Evolutionary conservation across 2,113 vertebrate genomes (phyloP).

Genomic region (Lepidothrix coronata): DNA sequence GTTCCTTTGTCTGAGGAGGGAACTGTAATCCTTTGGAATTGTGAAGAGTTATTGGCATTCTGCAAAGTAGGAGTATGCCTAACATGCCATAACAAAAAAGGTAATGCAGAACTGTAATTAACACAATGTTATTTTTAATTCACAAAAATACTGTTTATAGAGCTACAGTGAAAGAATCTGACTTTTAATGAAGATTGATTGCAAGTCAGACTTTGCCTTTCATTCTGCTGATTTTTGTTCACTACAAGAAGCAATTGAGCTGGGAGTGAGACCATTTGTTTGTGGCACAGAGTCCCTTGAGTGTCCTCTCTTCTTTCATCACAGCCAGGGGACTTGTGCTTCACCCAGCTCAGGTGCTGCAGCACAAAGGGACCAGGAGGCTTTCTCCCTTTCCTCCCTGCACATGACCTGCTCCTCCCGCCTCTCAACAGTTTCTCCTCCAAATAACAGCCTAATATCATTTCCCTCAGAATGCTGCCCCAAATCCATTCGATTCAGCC

Average conservation of each 20-base stretch:
- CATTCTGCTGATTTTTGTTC: slow-evolving; percentile 15
- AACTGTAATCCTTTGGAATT: slow-evolving; percentile 37
- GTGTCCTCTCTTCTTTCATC: not conserved
- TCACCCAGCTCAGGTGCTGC: not conserved
- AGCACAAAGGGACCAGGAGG: not conserved
- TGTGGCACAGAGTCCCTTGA: not conserved
- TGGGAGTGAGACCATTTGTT: slow-evolving; percentile 14
- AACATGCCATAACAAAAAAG: slow-evolving; percentile 65
- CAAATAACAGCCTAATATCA: not conserved
- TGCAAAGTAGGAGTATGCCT: slow-evolving; percentile 50
- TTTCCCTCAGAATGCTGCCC: not conserved
- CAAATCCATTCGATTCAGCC: not conserved
- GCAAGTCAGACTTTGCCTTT: slow-evolving; percentile 38
- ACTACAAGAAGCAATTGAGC: not conserved
- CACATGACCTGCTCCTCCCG: not conserved
- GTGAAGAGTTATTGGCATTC: slow-evolving; percentile 59
- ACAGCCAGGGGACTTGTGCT: not conserved
- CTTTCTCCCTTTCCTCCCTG: not conserved
- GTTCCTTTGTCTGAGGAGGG: slow-evolving; percentile 4
- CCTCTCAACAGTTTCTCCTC: not conserved
- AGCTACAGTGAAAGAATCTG: slow-evolving; percentile 33
- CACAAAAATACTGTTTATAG: slow-evolving; percentile 60
- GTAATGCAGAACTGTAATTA: slow-evolving; percentile 66
- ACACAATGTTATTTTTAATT: slow-evolving; percentile 62
- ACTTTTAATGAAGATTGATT: slow-evolving; percentile 59